A percentile compares a stretch with the other conserved stretches of the same genome.
phyloP scores from a whole-genome alignment of 1,140 invertebrate genomes.

The Ctenoplectra terminalis region DNA sequence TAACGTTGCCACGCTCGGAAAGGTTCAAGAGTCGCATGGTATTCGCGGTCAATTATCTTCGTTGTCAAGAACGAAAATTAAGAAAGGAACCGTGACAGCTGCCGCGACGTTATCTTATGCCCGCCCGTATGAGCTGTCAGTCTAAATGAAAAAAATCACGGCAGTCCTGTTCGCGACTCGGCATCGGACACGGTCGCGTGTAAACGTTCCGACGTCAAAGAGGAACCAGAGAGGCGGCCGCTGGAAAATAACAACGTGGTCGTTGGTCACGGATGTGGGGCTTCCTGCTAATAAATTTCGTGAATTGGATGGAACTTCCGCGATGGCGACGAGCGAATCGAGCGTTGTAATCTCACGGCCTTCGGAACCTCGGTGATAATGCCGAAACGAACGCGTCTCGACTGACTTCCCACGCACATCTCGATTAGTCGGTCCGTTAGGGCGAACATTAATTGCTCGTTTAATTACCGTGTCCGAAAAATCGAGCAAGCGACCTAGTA shows the following conservation, averaged over 20 bases:
- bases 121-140: slow-evolving; percentile 51
- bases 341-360: slow-evolving; percentile 24
- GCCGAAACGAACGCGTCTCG: slow-evolving; percentile 53
- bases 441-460: slow-evolving; percentile 33
- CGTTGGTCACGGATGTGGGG: slow-evolving; percentile 29
- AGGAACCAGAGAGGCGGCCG: neutral
- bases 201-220: slow-evolving; percentile 5
- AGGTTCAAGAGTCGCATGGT: neutral
- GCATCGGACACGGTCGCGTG: slow-evolving; percentile 26
- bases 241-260: slow-evolving; percentile 31
- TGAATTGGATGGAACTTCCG: slow-evolving; percentile 43
- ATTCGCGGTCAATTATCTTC: neutral
- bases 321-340: slow-evolving; percentile 12
- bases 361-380: slow-evolving; percentile 39
- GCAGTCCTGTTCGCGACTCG: neutral
- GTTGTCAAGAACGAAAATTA: slow-evolving; percentile 4
- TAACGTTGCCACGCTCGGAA: neutral
- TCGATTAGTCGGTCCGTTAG: slow-evolving; percentile 45
- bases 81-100: slow-evolving; percentile 10
- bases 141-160: slow-evolving; percentile 49
- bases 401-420: slow-evolving; percentile 64
- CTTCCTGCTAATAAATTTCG: slow-evolving; percentile 50
- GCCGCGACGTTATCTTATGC: slow-evolving; percentile 13
- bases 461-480: slow-evolving; percentile 41
- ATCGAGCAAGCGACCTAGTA: neutral